phyloP scores from a whole-genome alignment of 2,113 vertebrate genomes.

The Morone chrysops region DNA sequence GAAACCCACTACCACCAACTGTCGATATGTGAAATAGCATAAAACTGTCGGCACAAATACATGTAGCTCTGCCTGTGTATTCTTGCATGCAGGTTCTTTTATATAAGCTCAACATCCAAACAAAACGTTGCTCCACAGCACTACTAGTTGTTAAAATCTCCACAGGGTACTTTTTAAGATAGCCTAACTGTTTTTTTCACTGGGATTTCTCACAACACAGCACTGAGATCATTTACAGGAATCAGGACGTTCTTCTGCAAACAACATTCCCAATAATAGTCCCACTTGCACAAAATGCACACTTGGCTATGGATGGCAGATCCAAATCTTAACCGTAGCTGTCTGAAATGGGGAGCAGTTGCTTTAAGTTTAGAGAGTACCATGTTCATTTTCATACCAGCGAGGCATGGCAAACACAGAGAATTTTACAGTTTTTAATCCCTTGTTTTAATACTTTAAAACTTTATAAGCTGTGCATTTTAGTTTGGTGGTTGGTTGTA shows the following conservation, averaged over 20 bases:
- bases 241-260: background rate
- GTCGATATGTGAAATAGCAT: background rate
- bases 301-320: background rate
- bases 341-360: background rate
- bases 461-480: background rate
- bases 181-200: background rate
- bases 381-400: background rate
- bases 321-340: background rate
- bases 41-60: background rate
- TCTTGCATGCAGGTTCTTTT: background rate
- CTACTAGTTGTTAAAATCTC: background rate
- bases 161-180: background rate
- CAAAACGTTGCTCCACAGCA: background rate
- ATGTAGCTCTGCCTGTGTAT: background rate
- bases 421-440: background rate
- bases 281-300: no score
- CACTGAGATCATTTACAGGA: background rate
- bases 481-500: background rate
- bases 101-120: background rate
- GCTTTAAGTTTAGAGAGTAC: background rate
- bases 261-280: background rate
- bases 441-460: background rate
- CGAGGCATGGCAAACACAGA: background rate
- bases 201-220: background rate
- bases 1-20: background rate